A percentile compares a stretch with the other conserved stretches of the same genome.
Conservation (phyloP, 2,888 invertebrate species). For the Anorthoa munda region DNA sequence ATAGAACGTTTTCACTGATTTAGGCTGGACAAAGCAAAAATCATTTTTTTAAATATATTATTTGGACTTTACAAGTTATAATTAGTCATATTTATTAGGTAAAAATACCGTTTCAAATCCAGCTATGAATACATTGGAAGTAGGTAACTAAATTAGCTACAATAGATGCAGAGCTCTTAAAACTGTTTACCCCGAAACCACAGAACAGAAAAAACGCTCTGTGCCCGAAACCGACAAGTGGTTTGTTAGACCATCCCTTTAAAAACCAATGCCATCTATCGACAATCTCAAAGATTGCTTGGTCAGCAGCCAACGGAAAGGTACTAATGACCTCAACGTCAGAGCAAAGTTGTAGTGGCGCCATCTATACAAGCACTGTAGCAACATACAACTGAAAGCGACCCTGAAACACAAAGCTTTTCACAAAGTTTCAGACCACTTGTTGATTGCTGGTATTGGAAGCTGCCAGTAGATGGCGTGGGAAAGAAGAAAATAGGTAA, state of each 20-base stretch:
- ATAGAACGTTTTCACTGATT: no score
- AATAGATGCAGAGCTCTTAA: no score
- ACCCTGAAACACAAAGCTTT: constrained; percentile 41
- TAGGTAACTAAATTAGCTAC: no score
- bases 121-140: no score
- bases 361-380: constrained; percentile 39
- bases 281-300: not conserved
- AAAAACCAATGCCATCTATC: constrained; percentile 33
- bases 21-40: no score
- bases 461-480: constrained; percentile 45
- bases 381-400: constrained; percentile 40
- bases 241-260: not conserved
- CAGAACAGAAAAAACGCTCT: not conserved
- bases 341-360: constrained; percentile 12
- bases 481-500: not conserved
- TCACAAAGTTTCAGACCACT: constrained; percentile 11
- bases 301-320: not conserved
- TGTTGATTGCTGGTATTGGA: constrained; percentile 16
- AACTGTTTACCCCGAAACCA: no score
- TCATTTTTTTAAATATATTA: no score
- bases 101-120: no score
- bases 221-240: no score
- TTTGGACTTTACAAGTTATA: no score
- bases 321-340: not conserved
- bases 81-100: no score